Evolutionary conservation across 2,113 vertebrate genomes (phyloP), one percentile per base, ranked within the genome.

Genomic region (Laticauda colubrina): DNA sequence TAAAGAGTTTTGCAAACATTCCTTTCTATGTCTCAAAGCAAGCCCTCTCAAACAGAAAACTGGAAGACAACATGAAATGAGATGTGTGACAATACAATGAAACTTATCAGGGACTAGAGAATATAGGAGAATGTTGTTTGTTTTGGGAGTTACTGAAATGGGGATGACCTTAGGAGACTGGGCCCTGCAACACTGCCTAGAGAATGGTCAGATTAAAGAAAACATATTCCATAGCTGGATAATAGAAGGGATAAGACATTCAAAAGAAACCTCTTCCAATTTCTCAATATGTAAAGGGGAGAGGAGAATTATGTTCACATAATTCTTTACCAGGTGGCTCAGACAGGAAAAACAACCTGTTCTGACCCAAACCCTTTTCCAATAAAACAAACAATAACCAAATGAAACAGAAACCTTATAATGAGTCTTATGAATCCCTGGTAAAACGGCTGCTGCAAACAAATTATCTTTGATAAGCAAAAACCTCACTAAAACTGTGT

Each of bases 21-120:
- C 88, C 0, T 0, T 93, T 94, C 23, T n/a, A 3, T 26, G 95
- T 91, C 45, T 54, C 5, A 8, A 0, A 59, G 3, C 1, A 0
- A 0, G 43, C 14, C 29, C 18, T 51, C 48, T 51, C 55, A 26
- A 48, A 57, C 54, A 87, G 26, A 91, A 48, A 86, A 8, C 18
- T 8, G 34, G 34, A 21, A 43, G 34, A 81, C 3, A 9, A 43
- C 2, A 81, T 81, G 34, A 18, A 81, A 81, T 43, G 75, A 81
- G 18, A 1, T 43, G 7, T 81, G 34, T 39, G 34, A 81, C 15
- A 81, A 81, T 39, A 21, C 69, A 81, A 39, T 81, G 34, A 43
- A 43, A 20, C 6, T 81, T 20, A 81, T 34, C n/a, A 75, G 14
- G n/a, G 64, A 18, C 34, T 18, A 81, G 34, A 43, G 34, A 43